Conservation (phyloP, 1,140 invertebrate species). For the Euura saliciscinereae region DNA sequence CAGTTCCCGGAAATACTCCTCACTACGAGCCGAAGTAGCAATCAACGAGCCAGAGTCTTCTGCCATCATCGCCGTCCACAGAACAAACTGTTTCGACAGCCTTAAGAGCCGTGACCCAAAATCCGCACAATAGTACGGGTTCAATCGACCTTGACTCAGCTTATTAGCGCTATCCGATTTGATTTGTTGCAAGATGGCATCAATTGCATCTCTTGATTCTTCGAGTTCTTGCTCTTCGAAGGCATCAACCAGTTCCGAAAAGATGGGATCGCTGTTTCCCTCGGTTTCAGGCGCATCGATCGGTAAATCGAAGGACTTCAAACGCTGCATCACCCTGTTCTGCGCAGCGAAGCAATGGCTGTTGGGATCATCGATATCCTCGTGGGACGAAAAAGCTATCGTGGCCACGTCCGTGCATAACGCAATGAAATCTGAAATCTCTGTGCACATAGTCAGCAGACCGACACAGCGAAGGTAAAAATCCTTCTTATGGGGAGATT, state of each 20-base stretch:
- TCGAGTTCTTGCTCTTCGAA: slow-evolving; percentile 8
- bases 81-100: slow-evolving; percentile 23
- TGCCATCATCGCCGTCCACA: slow-evolving; percentile 25
- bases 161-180: slow-evolving; percentile 12
- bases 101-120: slow-evolving; percentile 19
- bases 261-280: not conserved
- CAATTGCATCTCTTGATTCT: slow-evolving; percentile 9
- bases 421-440: slow-evolving; percentile 18
- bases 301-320: not conserved
- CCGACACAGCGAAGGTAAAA: slow-evolving; percentile 28
- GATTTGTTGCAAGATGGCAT: slow-evolving; percentile 18
- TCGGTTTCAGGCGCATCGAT: not conserved
- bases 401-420: no score
- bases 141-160: slow-evolving; percentile 15
- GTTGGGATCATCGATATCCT: slow-evolving; percentile 16
- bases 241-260: slow-evolving; percentile 14
- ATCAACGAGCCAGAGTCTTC: slow-evolving; percentile 7
- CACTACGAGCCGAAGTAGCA: slow-evolving; percentile 28
- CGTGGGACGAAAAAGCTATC: no score
- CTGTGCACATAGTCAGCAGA: slow-evolving; percentile 15
- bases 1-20: slow-evolving; percentile 27
- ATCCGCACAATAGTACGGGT: slow-evolving; percentile 23
- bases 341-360: slow-evolving; percentile 21
- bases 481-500: slow-evolving; percentile 22
- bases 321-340: slow-evolving; percentile 13